phyloP scores from a whole-genome alignment of 2,888 invertebrate species.

The Nineta flava region DNA sequence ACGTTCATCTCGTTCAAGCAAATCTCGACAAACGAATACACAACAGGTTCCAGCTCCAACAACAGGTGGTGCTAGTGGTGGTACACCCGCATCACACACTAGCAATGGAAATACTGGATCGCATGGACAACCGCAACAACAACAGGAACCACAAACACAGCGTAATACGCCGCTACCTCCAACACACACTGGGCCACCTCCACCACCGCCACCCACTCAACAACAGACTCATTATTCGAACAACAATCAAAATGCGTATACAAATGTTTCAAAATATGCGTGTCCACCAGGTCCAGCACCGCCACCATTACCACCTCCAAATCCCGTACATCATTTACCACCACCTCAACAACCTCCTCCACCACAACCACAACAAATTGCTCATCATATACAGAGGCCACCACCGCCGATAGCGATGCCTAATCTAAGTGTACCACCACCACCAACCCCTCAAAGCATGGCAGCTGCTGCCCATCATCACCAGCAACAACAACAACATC shows the following conservation, averaged over 20 bases:
- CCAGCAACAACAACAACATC: constrained; percentile 15
- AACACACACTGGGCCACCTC: neutral
- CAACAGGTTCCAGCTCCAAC: constrained; percentile 7
- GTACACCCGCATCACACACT: constrained; percentile 4
- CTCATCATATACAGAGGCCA: constrained; percentile 7
- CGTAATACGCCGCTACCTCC: constrained; percentile 13
- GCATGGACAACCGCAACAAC: constrained; percentile 19
- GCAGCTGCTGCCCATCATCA: constrained; percentile 16
- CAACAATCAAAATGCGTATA: constrained; percentile 6
- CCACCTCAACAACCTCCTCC: constrained; percentile 8
- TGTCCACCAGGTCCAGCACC: constrained; percentile 4
- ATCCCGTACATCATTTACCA: neutral
- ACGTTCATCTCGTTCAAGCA: constrained; percentile 17
- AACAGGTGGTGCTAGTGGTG: constrained; percentile 12
- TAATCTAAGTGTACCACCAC: constrained; percentile 16
- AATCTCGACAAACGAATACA: constrained; percentile 12
- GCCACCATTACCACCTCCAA: neutral
- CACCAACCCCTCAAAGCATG: constrained; percentile 15
- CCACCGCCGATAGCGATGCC: constrained; percentile 14
- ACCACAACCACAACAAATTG: neutral
- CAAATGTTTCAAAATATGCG: neutral
- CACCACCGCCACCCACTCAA: constrained; percentile 5
- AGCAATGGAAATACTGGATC: constrained; percentile 5
- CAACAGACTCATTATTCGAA: neutral
- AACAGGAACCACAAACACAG: constrained; percentile 18